Conservation (phyloP, 2,113 vertebrate genomes). For the Sander vitreus region DNA sequence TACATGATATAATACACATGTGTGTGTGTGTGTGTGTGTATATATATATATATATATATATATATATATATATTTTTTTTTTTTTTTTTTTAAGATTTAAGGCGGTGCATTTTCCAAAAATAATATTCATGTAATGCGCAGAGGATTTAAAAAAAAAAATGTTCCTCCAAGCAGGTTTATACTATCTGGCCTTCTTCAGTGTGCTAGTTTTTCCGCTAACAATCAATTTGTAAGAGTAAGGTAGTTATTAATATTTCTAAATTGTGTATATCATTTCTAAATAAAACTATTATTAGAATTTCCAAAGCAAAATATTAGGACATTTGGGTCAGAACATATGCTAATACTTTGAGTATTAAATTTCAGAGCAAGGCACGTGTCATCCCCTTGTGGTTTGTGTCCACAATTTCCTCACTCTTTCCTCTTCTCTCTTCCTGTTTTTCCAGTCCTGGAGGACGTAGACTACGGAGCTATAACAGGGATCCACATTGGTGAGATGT, state of each 20-base stretch:
- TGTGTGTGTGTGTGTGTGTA: too few relatives aligned
- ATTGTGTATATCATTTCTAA: slow-evolving; percentile 28
- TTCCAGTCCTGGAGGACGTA: slow-evolving; percentile 72
- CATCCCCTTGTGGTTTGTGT: slow-evolving; percentile 33
- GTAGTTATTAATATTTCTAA: slow-evolving; percentile 35
- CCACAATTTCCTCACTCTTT: slow-evolving; percentile 54
- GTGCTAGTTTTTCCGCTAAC: slow-evolving; percentile 17
- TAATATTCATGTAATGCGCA: slow-evolving; percentile 22
- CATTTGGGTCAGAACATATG: slow-evolving; percentile 49
- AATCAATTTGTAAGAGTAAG: slow-evolving; percentile 27
- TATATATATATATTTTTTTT: too few relatives aligned
- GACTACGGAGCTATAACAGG: slow-evolving; percentile 76
- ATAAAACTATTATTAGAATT: slow-evolving; percentile 50
- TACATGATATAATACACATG: slow-evolving; percentile 7
- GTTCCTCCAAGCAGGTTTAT: slow-evolving; percentile 30
- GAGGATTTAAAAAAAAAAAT: slow-evolving; percentile 4
- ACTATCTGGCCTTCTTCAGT: slow-evolving; percentile 5
- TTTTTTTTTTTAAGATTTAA: slow-evolving; percentile 45
- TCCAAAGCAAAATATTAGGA: slow-evolving; percentile 41
- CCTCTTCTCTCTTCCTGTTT: slow-evolving; percentile 39
- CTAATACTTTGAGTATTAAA: slow-evolving; percentile 39
- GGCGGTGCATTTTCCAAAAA: slow-evolving; percentile 8
- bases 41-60: too few relatives aligned
- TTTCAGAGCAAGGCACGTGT: slow-evolving; percentile 37
- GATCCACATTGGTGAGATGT: slow-evolving; percentile 77